phyloP scores from a whole-genome alignment of 2,888 invertebrate species.

The Ischnus inquisitorius region DNA sequence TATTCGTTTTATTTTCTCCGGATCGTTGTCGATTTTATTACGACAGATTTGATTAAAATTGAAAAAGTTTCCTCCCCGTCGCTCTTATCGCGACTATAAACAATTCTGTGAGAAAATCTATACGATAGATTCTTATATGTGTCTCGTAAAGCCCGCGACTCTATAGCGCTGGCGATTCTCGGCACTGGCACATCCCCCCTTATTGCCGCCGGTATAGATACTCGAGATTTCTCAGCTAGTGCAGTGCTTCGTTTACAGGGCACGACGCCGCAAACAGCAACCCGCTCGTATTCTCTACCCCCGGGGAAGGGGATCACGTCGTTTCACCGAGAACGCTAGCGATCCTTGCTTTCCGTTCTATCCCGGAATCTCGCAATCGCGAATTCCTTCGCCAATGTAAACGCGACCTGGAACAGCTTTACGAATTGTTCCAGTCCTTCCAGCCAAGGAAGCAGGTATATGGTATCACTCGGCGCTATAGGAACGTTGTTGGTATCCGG shows the following conservation, averaged over 20 bases:
- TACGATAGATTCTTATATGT: not conserved
- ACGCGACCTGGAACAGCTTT: slow-evolving; percentile 73
- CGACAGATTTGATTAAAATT: not conserved
- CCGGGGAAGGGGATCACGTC: slow-evolving; percentile 49
- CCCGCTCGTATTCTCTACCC: slow-evolving; percentile 17
- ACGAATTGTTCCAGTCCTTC: slow-evolving; percentile 74
- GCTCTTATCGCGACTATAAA: not conserved
- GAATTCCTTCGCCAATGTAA: slow-evolving; percentile 81
- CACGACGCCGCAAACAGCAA: slow-evolving; percentile 4
- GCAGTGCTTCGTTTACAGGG: slow-evolving; percentile 7
- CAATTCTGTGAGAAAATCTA: not conserved
- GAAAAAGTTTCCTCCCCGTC: not conserved
- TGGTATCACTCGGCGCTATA: not conserved
- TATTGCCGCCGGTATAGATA: slow-evolving; percentile 22
- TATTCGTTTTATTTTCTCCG: not conserved
- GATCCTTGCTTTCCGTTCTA: slow-evolving; percentile 56
- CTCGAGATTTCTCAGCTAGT: slow-evolving; percentile 39
- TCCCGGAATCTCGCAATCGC: slow-evolving; percentile 81
- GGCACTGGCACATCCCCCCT: not conserved
- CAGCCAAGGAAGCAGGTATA: not conserved
- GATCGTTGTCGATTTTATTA: slow-evolving; percentile 26
- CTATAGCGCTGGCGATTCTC: not conserved
- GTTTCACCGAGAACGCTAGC: slow-evolving; percentile 38
- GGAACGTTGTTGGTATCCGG: not conserved
- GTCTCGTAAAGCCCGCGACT: slow-evolving; percentile 3